Base-by-base conservation (phyloP, 1,140 invertebrate genomes). In the Dufourea novaeangliae region DNA sequence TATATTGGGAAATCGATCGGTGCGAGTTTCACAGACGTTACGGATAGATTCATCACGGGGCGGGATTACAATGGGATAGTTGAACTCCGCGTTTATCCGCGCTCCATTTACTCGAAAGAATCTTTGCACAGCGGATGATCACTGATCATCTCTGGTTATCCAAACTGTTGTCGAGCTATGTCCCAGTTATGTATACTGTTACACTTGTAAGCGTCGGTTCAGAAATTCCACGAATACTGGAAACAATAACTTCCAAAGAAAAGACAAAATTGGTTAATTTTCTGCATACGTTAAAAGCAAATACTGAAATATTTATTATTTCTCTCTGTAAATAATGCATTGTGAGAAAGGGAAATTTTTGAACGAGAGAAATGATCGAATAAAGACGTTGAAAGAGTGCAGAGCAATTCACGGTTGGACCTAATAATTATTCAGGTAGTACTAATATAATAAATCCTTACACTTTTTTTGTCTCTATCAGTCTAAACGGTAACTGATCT, bases 101-200 rank as follows among this genome's bases (percentile, higher is more conserved):
- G 73, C 64, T 69, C 73, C 73, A 61, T 76, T 76, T 76, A 27
- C 34, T 22, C 41, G 20, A 69, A 69, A 76, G 73, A 76, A 76
- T 75, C 73, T 59, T 75, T 32, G 12, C 39, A 25, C 71, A 22
- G 20, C 20, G 50, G 20, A 39, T 56, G 72, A 74, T 56, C n/a
- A 32, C 41, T 17, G 25, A 34, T 29, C 20, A 11, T 22, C 27
- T 44, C 14, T 27, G 10, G 50, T 34, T 56, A 44, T 67, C 61
- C 63, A 27, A 69, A 37, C 54, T 59, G 61, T 59, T 69, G 39
- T 69, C 22, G 27, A 34, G 22, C 52, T n/a, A 25, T 6, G 63
- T 64, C 64, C 44, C 70, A 39, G 29, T 64, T 63, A 54, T 34
- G 14, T n/a, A n/a, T n/a, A n/a, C n/a, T n/a, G n/a, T n/a, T n/a